Base-by-base conservation (phyloP, 2,888 invertebrate genomes). In the Automeris io region DNA sequence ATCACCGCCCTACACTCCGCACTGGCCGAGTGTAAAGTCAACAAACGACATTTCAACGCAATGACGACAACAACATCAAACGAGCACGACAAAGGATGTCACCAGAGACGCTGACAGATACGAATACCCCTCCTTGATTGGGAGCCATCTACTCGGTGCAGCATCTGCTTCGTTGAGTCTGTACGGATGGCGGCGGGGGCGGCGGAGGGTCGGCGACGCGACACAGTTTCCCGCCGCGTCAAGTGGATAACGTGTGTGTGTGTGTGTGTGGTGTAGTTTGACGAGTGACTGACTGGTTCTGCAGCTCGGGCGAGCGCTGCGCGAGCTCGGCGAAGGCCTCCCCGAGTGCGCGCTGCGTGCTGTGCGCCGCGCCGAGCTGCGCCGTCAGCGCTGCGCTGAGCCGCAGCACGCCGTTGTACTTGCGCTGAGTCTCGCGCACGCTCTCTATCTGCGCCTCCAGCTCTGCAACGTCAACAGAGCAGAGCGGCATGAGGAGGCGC, bases 311-410 rank as follows among this genome's bases (percentile, higher is more conserved):
- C 43, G 97, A 96, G 76, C 97, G 97, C 87, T 98, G 96, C 37
- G 98, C 96, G 54, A 99, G 88, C 62, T 98, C 98, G 7, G 96
- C 94, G 81, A 99, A 98, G 16, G 95, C 93, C 72, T 98, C 97
- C 0, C 96, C 96, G 33, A 98, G 88, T 8, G 94, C 93, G 67
- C 96, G 94, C 88, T 95, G 90, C 93, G 65, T 98, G 87, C 25
- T 92, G 89, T 75, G 95, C 90, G 89, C 95, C 73, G 75, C 80
- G 2, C 60, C 55, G 2, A 83, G 67, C 81, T 98, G 97, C 48
- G 92, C 92, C 31, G 96, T 93, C 49, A 98, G 90, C 38, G 95
- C 93, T 43, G 93, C 88, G 21, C 96, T 93, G 58, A 98, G 88
- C 45, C 96, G 91, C 67, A 98, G 88, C 54, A 99, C 91, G 60